These are phyloP conservation scores for Eremophila alpestris DNA, from an alignment of 2,797 vertebrate species.

Conservation along the genomic window DNA sequence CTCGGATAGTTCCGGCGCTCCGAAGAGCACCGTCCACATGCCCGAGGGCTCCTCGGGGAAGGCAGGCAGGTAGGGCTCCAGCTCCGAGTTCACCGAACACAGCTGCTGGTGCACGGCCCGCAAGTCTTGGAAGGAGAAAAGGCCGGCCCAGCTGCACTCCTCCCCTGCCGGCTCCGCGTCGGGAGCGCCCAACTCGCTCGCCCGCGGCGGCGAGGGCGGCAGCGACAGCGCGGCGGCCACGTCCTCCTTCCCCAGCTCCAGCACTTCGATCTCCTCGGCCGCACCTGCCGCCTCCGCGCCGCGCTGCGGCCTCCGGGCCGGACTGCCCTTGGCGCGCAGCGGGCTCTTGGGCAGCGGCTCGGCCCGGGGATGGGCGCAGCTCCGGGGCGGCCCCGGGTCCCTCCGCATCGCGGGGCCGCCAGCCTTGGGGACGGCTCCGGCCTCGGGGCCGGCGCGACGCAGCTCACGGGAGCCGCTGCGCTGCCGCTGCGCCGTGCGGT, in stretches of 20 bases:
- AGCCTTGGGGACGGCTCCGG: not conserved
- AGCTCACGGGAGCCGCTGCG: slow-evolving; percentile 71
- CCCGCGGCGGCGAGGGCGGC: not conserved
- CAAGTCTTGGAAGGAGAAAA: slow-evolving; percentile 95
- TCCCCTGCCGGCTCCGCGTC: slow-evolving; percentile 68
- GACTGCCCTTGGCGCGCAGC: slow-evolving; percentile 27
- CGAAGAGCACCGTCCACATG: slow-evolving; percentile 93
- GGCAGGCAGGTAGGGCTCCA: slow-evolving; percentile 88
- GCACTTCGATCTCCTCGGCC: slow-evolving; percentile 39
- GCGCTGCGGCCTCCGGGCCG: slow-evolving; percentile 36
- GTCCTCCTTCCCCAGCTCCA: slow-evolving; percentile 68
- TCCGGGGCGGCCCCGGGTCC: not conserved
- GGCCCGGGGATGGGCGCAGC: not conserved
- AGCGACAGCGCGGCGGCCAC: not conserved
- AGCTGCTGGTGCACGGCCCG: slow-evolving; percentile 89
- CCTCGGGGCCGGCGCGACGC: not conserved
- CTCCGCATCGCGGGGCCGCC: slow-evolving; percentile 6
- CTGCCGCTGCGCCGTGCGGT: slow-evolving; percentile 89
- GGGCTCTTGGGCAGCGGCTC: slow-evolving; percentile 19
- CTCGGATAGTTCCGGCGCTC: slow-evolving; percentile 76
- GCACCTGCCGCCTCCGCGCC: slow-evolving; percentile 7
- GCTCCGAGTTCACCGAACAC: slow-evolving; percentile 91
- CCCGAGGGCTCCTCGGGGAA: slow-evolving; percentile 92
- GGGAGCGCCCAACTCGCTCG: slow-evolving; percentile 57
- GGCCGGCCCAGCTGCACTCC: slow-evolving; percentile 95